phyloP scores from a whole-genome alignment of 2,888 invertebrate genomes.

The Thysanoteuthis rhombus region DNA sequence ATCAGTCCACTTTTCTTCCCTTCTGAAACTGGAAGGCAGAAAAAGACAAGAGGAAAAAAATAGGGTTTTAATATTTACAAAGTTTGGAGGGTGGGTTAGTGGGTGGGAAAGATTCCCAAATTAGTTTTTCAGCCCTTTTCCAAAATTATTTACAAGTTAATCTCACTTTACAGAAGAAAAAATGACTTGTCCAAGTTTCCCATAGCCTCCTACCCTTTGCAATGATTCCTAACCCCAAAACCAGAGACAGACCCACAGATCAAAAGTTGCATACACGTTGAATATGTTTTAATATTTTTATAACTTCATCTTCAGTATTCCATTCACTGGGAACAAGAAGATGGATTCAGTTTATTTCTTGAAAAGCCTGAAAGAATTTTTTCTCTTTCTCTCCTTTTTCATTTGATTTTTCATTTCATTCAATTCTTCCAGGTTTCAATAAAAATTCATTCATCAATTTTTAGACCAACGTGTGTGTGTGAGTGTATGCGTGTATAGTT shows the following conservation, averaged over 20 bases:
- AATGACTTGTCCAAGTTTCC: neutral
- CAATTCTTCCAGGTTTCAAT: neutral
- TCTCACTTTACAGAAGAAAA: neutral
- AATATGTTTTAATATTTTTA: neutral
- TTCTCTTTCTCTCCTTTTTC: neutral
- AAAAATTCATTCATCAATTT: constrained; percentile 12
- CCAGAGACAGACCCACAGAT: neutral
- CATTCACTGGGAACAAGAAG: neutral
- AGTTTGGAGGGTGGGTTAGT: neutral
- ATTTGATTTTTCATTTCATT: neutral
- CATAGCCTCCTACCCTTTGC: neutral
- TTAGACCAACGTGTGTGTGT: neutral
- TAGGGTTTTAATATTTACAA: neutral
- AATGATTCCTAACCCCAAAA: neutral
- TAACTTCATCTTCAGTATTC: neutral
- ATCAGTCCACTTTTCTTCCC: neutral
- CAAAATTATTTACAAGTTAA: neutral
- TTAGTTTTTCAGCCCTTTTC: neutral
- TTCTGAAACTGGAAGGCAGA: neutral
- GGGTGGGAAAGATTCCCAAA: neutral
- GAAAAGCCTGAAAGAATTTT: neutral
- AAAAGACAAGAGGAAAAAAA: neutral
- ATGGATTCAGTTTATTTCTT: neutral
- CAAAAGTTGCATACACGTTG: neutral
- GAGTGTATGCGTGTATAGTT: neutral